These are phyloP conservation scores for Bellardia bayeri DNA, from an alignment of 2,888 invertebrate species.

Conservation along the genomic window DNA sequence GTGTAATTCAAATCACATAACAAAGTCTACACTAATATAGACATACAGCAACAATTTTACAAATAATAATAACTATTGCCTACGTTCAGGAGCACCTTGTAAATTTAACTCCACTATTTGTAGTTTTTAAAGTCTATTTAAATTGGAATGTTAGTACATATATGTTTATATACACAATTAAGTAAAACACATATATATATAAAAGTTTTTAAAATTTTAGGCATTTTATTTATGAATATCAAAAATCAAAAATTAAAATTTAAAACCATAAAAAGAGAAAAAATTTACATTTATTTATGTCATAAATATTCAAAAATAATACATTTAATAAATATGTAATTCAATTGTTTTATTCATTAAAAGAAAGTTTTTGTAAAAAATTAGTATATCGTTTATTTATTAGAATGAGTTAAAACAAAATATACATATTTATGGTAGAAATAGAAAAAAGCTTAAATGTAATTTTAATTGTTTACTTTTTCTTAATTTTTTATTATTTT, in stretches of 20 bases:
- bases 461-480: conserved; percentile 4
- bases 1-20: conserved; percentile 1
- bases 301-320: conserved; percentile 52
- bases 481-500: conserved; percentile 26
- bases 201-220: conserved; percentile 27
- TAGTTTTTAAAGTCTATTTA: background rate
- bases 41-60: background rate
- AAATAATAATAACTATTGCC: conserved; percentile 1
- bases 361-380: conserved; percentile 38
- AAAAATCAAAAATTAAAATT: conserved; percentile 49
- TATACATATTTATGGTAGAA: too few relatives aligned
- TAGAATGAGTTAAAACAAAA: conserved; percentile 17
- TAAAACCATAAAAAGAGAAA: conserved; percentile 21
- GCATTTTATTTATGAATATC: conserved; percentile 48
- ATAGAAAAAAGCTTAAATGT: conserved; percentile 54
- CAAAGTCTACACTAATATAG: conserved; percentile 9
- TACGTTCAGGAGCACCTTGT: conserved; percentile 42
- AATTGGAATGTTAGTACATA: background rate
- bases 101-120: too few relatives aligned
- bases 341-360: conserved; percentile 25
- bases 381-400: conserved; percentile 16
- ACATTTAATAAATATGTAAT: conserved; percentile 51
- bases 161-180: conserved; percentile 10
- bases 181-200: conserved; percentile 50
- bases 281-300: conserved; percentile 49